Evolutionary conservation across 2,888 invertebrate species (phyloP).

Genomic region (Hirtodrosophila alboralis): DNA sequence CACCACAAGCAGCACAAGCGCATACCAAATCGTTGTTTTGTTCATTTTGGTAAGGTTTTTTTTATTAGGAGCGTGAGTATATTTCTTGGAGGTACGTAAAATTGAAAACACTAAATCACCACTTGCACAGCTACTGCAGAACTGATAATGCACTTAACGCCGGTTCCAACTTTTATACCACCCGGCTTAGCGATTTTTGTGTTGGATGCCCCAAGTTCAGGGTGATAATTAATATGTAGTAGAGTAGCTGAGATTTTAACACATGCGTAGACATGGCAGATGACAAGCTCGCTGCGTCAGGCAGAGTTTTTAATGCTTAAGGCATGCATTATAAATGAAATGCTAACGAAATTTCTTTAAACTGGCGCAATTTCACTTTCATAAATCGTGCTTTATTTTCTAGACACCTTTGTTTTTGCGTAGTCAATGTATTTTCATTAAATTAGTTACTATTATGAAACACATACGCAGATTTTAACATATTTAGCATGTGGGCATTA

Average conservation of each 20-base stretch:
- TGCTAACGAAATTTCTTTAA: slow-evolving; percentile 72
- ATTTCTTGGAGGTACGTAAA: slow-evolving; percentile 36
- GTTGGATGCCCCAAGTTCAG: slow-evolving; percentile 57
- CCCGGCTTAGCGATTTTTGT: slow-evolving; percentile 19
- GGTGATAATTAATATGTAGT: slow-evolving; percentile 71
- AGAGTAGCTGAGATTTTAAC: slow-evolving; percentile 56
- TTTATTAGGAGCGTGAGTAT: slow-evolving; percentile 20
- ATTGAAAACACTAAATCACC: slow-evolving; percentile 30
- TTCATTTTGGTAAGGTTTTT: slow-evolving; percentile 58
- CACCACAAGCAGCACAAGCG: slow-evolving; percentile 63
- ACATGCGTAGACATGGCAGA: slow-evolving; percentile 58
- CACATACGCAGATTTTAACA: slow-evolving; percentile 26
- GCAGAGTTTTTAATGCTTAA: slow-evolving; percentile 53
- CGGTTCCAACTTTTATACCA: slow-evolving; percentile 56
- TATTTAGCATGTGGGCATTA: slow-evolving; percentile 31
- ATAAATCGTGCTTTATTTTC: slow-evolving; percentile 64
- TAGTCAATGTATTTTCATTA: slow-evolving; percentile 11
- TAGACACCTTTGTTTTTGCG: slow-evolving; percentile 45
- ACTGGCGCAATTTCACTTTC: slow-evolving; percentile 76
- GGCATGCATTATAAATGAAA: slow-evolving; percentile 66
- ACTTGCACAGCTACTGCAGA: slow-evolving; percentile 62
- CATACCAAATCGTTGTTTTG: slow-evolving; percentile 72
- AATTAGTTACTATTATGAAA: slow-evolving; percentile 59
- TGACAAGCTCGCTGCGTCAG: slow-evolving; percentile 25
- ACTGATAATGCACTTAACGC: slow-evolving; percentile 64